Base-by-base conservation (phyloP, 2,113 vertebrate species). In the Ranitomeya variabilis region DNA sequence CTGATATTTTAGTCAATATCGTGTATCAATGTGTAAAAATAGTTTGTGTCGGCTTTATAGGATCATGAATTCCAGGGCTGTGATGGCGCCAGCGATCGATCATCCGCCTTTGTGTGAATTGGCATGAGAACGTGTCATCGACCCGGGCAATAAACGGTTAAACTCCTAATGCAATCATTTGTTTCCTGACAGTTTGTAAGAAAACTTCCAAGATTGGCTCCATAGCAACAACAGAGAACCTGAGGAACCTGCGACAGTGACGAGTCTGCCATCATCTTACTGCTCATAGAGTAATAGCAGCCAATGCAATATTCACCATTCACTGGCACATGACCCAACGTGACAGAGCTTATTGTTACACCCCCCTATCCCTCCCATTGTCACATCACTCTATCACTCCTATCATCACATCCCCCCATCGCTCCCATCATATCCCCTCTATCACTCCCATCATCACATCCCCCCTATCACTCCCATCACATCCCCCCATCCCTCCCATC, bases 91-190 rank as follows among this genome's bases (percentile, higher is more conserved):
- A 55, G 52, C 21, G 21, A 59, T 80, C 23, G 52, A 11, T 62
- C 7, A 60, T 81, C 15, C 18, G 55, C 37, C 37, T 60, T 67
- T 57, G 4, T 23, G 0, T 5, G 26, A 45, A 37, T 15, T 26
- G 64, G 16, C 6, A 15, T 69, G 37, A 19, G n/a, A 1, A 8
- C 69, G 8, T 23, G 3, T 23, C 11, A 79, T 8, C 13, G 13
- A 21, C 59, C 6, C 4, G 18, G 37, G 45, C 12, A 2, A 51
- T 23, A 26, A 55, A 55, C 4, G 16, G 82, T 84, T 84, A 84
- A 84, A 55, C 71, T 54, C 64, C 82, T 84, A 84, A 84, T 84
- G 82, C 51, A 84, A 84, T 84, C 55, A 84, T 84, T 71, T 84
- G 13, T 54, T 84, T 84, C 52, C 66, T 84, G 82, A 84, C 82